These are phyloP conservation scores for Eurytoma adleriae DNA, from an alignment of 2,888 invertebrate species.

Conservation along the genomic window DNA sequence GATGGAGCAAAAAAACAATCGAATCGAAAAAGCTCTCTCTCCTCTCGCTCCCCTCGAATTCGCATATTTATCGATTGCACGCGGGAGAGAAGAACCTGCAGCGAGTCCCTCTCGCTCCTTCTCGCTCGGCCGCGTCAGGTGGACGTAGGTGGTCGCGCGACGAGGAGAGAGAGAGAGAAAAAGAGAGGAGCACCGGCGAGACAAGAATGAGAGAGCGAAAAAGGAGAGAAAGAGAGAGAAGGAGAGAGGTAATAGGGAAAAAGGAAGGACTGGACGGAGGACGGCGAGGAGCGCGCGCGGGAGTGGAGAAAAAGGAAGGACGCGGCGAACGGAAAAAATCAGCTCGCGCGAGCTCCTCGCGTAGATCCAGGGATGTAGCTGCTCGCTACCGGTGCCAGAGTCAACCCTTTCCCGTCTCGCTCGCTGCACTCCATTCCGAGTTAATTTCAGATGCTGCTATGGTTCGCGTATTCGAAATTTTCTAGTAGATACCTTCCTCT, in stretches of 20 bases:
- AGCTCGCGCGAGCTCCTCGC: conserved; percentile 42
- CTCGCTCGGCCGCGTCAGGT: conserved; percentile 53
- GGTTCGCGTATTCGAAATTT: too few species aligned
- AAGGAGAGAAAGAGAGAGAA: conserved; percentile 7
- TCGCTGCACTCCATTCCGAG: too few species aligned
- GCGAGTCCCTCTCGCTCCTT: conserved; percentile 14
- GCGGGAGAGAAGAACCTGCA: conserved; percentile 27
- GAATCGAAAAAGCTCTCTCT: background rate
- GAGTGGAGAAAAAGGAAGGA: conserved; percentile 43
- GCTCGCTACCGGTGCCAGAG: conserved; percentile 36
- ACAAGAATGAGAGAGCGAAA: conserved; percentile 23
- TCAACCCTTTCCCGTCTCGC: background rate
- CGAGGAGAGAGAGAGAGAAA: conserved; percentile 5
- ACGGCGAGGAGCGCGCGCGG: conserved; percentile 28
- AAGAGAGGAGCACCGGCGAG: conserved; percentile 5
- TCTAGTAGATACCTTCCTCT: too few species aligned
- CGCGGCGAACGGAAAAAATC: conserved; percentile 56
- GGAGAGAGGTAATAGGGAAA: conserved; percentile 27
- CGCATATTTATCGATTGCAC: conserved; percentile 54
- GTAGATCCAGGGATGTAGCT: conserved; percentile 52
- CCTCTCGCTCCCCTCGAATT: conserved; percentile 24
- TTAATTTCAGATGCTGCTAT: too few species aligned
- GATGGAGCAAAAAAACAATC: conserved; percentile 1
- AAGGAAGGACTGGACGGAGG: conserved; percentile 32
- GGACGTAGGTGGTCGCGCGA: conserved; percentile 53